A percentile compares a stretch with the other conserved stretches of the same genome.
phyloP scores from a whole-genome alignment of 2,888 invertebrate genomes.

The Torymus tubicola region DNA sequence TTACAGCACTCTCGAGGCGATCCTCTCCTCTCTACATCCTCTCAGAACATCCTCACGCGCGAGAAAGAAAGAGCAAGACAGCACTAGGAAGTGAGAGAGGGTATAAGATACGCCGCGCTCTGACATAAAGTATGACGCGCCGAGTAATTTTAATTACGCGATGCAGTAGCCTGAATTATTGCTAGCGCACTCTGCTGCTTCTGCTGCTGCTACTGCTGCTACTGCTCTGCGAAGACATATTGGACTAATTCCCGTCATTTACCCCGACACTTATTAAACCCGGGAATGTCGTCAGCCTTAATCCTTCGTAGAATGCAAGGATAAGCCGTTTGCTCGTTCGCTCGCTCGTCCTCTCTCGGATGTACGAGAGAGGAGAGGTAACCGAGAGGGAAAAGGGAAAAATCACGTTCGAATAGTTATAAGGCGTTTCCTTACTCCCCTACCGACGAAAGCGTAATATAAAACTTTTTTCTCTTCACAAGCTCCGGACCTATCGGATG shows the following conservation, averaged over 20 bases:
- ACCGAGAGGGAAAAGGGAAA: background rate
- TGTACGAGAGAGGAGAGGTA: background rate
- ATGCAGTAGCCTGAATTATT: conserved; percentile 70
- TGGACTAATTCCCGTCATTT: conserved; percentile 73
- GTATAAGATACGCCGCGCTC: background rate
- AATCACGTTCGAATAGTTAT: conserved; percentile 28
- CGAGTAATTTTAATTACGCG: conserved; percentile 73
- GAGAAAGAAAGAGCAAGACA: background rate
- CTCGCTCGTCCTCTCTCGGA: background rate
- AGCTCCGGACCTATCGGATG: too few species aligned
- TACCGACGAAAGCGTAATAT: too few species aligned
- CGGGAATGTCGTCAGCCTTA: conserved; percentile 70
- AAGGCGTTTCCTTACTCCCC: background rate
- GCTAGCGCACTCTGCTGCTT: conserved; percentile 62
- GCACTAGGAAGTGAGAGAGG: background rate
- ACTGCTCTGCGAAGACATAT: conserved; percentile 66
- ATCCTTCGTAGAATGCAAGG: conserved; percentile 63
- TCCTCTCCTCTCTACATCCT: too few species aligned
- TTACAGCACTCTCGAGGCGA: too few species aligned
- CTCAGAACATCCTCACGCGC: too few species aligned
- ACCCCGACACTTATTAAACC: conserved; percentile 73
- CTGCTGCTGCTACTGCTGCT: background rate
- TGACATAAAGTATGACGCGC: conserved; percentile 68
- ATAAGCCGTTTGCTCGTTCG: conserved; percentile 21
- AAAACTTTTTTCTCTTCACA: too few species aligned